These are phyloP conservation scores for Thunnus thynnus DNA, from an alignment of 2,113 vertebrate species.

Conservation along the genomic window DNA sequence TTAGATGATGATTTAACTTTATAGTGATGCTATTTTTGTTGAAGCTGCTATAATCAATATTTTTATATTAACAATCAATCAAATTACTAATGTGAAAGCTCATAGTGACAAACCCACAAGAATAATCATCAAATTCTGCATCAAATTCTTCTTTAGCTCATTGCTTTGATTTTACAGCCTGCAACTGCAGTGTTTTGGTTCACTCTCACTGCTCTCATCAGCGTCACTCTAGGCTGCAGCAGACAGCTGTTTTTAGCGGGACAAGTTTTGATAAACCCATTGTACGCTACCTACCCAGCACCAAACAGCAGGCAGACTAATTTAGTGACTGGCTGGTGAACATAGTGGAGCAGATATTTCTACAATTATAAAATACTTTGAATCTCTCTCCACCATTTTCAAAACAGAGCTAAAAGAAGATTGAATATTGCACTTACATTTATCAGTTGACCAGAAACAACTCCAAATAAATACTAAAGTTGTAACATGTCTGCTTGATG, in stretches of 20 bases:
- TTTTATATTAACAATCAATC: constrained; percentile 12
- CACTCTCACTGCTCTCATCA: not conserved
- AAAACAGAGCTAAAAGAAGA: no score
- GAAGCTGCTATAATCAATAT: not conserved
- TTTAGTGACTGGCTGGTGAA: not conserved
- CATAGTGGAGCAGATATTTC: no score
- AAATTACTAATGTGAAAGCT: not conserved
- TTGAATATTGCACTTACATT: no score
- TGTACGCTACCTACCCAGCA: not conserved
- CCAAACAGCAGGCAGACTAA: not conserved
- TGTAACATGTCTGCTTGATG: no score
- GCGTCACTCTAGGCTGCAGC: not conserved
- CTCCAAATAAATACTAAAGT: no score
- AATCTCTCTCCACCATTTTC: no score
- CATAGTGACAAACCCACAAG: not conserved
- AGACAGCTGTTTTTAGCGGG: not conserved
- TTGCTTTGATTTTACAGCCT: not conserved
- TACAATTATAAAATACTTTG: no score
- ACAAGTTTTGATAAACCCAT: not conserved
- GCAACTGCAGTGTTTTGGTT: not conserved
- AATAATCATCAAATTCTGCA: not conserved
- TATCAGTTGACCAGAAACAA: no score
- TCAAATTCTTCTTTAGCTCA: not conserved
- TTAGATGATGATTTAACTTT: no score
- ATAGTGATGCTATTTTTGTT: not conserved